phyloP scores from a whole-genome alignment of 2,888 invertebrate species.

The Shargacucullia verbasci region DNA sequence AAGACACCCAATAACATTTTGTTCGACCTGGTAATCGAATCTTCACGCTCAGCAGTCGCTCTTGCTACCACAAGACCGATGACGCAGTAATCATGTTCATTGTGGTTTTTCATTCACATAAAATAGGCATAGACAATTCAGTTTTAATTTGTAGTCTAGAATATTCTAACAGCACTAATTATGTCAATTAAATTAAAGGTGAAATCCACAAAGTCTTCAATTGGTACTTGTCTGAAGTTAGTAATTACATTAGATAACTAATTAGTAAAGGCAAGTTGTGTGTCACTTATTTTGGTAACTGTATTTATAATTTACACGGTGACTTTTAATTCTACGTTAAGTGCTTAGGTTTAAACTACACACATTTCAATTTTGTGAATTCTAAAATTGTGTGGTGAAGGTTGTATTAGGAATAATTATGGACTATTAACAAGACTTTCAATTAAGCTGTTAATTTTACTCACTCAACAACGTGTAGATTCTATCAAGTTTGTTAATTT shows the following conservation, averaged over 20 bases:
- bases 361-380: neutral
- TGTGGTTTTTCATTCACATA: too few relatives aligned
- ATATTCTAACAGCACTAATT: conserved; percentile 1
- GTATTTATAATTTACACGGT: neutral
- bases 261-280: neutral
- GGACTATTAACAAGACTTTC: too few relatives aligned
- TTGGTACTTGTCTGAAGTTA: neutral
- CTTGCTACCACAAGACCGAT: too few relatives aligned
- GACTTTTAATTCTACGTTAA: neutral
- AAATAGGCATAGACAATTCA: too few relatives aligned
- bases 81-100: too few relatives aligned
- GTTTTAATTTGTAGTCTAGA: neutral
- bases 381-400: neutral
- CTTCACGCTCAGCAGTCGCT: too few relatives aligned
- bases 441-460: too few relatives aligned
- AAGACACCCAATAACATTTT: too few relatives aligned
- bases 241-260: conserved; percentile 5
- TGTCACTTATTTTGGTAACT: neutral
- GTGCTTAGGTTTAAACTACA: neutral
- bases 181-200: neutral
- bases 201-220: neutral
- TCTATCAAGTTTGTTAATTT: too few relatives aligned
- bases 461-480: too few relatives aligned
- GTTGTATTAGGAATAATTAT: too few relatives aligned
- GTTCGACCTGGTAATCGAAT: too few relatives aligned